Conservation (phyloP, 2,113 vertebrate species). For the Pollimyrus isidori region DNA sequence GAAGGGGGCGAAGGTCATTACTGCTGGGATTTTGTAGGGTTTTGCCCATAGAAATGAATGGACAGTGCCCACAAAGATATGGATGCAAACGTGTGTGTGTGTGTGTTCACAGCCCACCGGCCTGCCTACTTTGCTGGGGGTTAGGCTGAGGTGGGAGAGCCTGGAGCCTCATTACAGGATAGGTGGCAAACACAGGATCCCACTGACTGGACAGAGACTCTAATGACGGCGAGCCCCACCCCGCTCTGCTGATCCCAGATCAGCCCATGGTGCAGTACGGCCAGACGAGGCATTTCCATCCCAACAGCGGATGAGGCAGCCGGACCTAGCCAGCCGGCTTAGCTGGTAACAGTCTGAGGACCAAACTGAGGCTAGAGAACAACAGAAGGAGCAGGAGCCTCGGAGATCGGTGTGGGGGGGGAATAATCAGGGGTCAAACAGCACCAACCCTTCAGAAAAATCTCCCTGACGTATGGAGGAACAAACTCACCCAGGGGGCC, state of each 20-base stretch:
- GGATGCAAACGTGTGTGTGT: background rate
- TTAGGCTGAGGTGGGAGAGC: background rate
- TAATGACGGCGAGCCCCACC: background rate
- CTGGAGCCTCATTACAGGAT: background rate
- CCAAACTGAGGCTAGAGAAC: no score
- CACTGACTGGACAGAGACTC: background rate
- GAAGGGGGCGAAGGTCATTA: background rate
- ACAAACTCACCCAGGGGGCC: background rate
- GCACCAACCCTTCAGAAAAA: background rate
- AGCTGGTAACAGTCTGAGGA: background rate
- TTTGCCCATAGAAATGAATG: no score
- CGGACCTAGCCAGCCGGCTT: background rate
- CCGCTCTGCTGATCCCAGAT: background rate
- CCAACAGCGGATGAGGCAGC: background rate
- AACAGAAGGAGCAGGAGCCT: background rate
- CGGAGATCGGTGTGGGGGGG: background rate
- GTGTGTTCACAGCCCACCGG: background rate
- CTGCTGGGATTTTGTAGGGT: no score
- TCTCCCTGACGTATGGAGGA: background rate
- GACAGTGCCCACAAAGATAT: background rate
- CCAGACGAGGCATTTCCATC: background rate
- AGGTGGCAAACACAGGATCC: background rate
- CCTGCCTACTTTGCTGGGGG: background rate
- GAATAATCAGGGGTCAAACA: background rate
- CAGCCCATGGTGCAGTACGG: background rate